A percentile compares a stretch with the other conserved stretches of the same genome.
These are phyloP conservation scores for Microchrysa polita DNA, from an alignment of 2,888 invertebrate genomes.

Conservation along the genomic window DNA sequence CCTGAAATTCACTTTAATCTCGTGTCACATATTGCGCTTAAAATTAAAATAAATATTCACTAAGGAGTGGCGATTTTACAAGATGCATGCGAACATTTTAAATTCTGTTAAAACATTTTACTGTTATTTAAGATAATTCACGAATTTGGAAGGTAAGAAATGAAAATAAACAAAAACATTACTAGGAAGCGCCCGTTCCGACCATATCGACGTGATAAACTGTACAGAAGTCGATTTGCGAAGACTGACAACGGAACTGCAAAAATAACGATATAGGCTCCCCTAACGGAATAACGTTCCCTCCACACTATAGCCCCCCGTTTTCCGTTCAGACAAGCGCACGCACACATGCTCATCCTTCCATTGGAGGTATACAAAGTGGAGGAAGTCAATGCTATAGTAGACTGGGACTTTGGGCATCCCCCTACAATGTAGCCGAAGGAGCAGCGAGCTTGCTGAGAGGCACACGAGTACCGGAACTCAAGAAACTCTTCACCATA, in stretches of 20 bases:
- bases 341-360: not conserved
- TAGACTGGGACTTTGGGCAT: constrained; percentile 21
- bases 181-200: constrained; percentile 36
- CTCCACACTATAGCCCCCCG: constrained; percentile 12
- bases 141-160: not conserved
- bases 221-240: constrained; percentile 31
- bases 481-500: constrained; percentile 28
- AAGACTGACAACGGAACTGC: constrained; percentile 44
- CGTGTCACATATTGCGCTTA: constrained; percentile 16
- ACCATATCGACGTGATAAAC: constrained; percentile 36
- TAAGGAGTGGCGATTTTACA: not conserved
- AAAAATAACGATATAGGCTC: constrained; percentile 34
- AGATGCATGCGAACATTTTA: not conserved
- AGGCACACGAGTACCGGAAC: constrained; percentile 23
- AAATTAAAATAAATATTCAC: not conserved
- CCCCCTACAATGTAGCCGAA: not conserved
- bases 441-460: constrained; percentile 21
- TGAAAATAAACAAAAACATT: not conserved
- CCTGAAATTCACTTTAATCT: not conserved
- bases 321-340: not conserved
- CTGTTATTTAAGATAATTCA: too few relatives aligned
- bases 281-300: constrained; percentile 20
- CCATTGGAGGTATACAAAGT: not conserved
- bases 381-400: too few relatives aligned
- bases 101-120: too few relatives aligned